Evolutionary conservation across 1,140 invertebrate species (phyloP), one percentile per base, ranked within the genome.

Genomic region (Drosophila seguyi): DNA sequence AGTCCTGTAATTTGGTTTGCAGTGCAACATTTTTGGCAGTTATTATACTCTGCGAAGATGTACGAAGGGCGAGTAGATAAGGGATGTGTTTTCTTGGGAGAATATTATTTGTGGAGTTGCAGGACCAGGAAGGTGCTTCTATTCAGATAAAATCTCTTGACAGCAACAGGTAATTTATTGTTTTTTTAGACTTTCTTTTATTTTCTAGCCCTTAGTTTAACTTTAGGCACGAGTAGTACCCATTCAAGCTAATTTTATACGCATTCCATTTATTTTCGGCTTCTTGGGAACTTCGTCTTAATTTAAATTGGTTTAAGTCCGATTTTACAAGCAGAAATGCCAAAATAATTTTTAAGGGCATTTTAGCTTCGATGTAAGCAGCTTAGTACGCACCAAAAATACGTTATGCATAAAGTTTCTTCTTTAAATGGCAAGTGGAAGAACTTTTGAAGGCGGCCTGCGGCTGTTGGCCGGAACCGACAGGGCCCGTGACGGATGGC

Each of bases 391-490:
- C 71, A 67, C 25, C 6, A 69, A 22, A 50, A 74, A 56, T 39
- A 27, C 47, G 31, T 74, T 56, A 42, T 62, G 69, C 58, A 63
- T 58, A 75, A 74, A 75, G 56, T 74, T 69, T 77, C 36, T 39
- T 29, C 20, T 41, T 71, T 11, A 71, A 72, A 68, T 77, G 63
- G 48, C 50, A 56, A 77, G 42, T 31, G 31, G 39, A 31, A 45
- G 48, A 52, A 76, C 41, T 76, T 66, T 60, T 45, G 41, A 57
- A 75, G 36, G 47, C 53, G 22, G 52, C 65, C 67, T 29, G 65
- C 44, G 66, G 68, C 68, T 41, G 50, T 41, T 20, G 22, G 18
- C 10, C n/a, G 11, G 27, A 39, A 18, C 41, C 53, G 38, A 42
- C 39, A 27, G 36, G n/a, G 36, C 39, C 47, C 56, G 41, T 81